A percentile compares a stretch with the other conserved stretches of the same genome.
Evolutionary conservation across 2,888 invertebrate genomes (phyloP).

Genomic region (Orchesellides sinensis): DNA sequence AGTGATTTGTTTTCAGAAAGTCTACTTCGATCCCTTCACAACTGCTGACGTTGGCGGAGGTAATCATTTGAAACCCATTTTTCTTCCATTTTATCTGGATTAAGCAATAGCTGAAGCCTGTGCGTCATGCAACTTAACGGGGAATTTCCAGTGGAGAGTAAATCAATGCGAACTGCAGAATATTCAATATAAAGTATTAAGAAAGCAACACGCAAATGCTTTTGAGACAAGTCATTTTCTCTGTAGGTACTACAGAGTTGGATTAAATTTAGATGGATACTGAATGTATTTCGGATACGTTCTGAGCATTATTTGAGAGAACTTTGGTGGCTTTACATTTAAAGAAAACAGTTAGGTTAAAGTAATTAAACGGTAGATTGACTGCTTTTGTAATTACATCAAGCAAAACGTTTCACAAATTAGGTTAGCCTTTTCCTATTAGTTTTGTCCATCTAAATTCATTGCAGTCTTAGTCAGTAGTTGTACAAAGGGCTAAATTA

Average conservation of each 20-base stretch:
- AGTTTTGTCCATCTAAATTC: no score
- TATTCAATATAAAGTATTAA: not conserved
- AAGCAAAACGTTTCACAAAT: no score
- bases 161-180: not conserved
- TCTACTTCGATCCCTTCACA: conserved; percentile 1
- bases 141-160: not conserved
- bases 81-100: not conserved
- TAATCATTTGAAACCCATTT: conserved; percentile 40
- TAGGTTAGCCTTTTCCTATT: no score
- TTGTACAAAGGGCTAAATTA: no score
- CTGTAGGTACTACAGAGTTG: not conserved
- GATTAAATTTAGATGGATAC: not conserved
- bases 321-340: no score
- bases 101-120: not conserved
- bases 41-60: conserved; percentile 38
- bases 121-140: not conserved
- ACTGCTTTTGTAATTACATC: no score
- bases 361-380: no score
- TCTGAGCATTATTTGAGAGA: no score
- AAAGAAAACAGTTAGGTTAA: no score
- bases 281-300: no score
- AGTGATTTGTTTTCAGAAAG: no score
- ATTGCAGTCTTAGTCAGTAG: no score
- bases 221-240: not conserved
- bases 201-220: not conserved